Evolutionary conservation across 2,888 invertebrate genomes (phyloP), one percentile per base, ranked within the genome.

Genomic region (Polylopha cassiicola): DNA sequence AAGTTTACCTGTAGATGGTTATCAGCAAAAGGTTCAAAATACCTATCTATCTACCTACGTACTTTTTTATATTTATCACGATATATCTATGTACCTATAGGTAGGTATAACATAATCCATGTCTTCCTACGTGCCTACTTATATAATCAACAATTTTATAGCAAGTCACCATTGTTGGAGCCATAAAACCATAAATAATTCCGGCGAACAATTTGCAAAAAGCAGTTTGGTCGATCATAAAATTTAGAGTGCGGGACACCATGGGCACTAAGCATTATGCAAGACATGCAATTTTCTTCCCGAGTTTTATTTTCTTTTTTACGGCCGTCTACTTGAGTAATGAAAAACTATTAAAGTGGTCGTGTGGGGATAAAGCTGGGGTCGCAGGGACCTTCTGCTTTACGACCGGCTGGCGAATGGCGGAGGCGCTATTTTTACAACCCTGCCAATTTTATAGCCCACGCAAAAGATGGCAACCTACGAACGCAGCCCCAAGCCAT

Each of bases 341-440:
- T 48, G 48, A 48, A 48, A 46, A 46, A 44, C 48, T 42, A 48
- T 48, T 46, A 48, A 47, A 48, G 38, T 38, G 39, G 23, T 41
- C 41, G 46, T 39, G 43, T 42, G 43, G 48, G 44, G 46, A 38
- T 46, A 37, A 29, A 41, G 23, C 38, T 36, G 21, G 43, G 46
- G 46, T 36, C 36, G 41, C 30, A 10, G 34, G 39, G 36, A 41
- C 41, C 36, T 43, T 48, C 29, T 26, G 37, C n/a, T 39, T 48
- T 44, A 48, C 37, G 38, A 18, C 23, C 4, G 26, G 22, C 31
- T 36, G 24, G 31, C 48, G 44, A 48, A 48, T 48, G 37, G 46
- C 11, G 23, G 4, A 8, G 10, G n/a, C 33, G 44, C 42, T 31
- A 42, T 42, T 44, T 48, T 48, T 48, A 48, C 32, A 37, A 30